phyloP scores from a whole-genome alignment of 1,140 invertebrate genomes.

The Polyergus mexicanus region DNA sequence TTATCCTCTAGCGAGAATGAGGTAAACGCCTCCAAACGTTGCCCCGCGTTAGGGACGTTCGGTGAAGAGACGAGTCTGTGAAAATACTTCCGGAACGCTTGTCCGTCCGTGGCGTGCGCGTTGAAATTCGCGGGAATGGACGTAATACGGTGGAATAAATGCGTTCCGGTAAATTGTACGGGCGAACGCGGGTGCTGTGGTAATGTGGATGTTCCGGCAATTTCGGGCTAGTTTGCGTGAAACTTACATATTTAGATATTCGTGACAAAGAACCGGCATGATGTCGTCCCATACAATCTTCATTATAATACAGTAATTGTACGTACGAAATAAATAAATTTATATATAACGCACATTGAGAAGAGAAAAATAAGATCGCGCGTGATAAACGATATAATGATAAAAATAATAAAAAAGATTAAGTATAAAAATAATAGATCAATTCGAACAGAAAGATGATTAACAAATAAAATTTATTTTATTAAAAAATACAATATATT shows the following conservation, averaged over 20 bases:
- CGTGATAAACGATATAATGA: background rate
- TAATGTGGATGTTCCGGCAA: background rate
- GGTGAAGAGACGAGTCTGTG: conserved; percentile 9
- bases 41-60: background rate
- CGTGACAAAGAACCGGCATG: background rate
- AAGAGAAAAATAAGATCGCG: background rate
- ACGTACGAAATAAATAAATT: conserved; percentile 5
- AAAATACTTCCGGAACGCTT: conserved; percentile 42
- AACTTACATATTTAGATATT: conserved; percentile 2
- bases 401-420: background rate
- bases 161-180: conserved; percentile 32
- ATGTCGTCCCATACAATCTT: background rate
- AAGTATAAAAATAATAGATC: no score
- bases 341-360: background rate
- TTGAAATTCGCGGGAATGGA: conserved; percentile 37
- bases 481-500: no score
- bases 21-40: conserved; percentile 36
- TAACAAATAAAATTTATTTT: no score
- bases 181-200: background rate
- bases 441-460: no score
- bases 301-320: background rate
- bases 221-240: background rate
- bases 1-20: conserved; percentile 20
- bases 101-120: background rate
- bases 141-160: conserved; percentile 39